Evolutionary conservation across 2,888 invertebrate genomes (phyloP), one percentile per base, ranked within the genome.

Genomic region (Rhagonycha fulva): DNA sequence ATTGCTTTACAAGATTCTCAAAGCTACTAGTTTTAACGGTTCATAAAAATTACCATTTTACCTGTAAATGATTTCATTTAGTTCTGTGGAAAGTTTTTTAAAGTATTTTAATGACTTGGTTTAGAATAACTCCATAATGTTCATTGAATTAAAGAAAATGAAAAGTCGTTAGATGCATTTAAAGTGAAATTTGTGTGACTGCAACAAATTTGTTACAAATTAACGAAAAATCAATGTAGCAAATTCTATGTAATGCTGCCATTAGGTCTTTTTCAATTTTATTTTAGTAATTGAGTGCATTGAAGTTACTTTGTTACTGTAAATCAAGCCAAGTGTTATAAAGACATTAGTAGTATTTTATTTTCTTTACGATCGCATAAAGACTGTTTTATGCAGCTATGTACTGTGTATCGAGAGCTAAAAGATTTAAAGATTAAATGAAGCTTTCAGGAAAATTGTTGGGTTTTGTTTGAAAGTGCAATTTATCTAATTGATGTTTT

Each of bases 401-500:
- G 77, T 73, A 71, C 76, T 78, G 76, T 79, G 74, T 78, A 79
- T 78, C 74, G 79, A 74, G 75, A 71, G 75, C 62, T 62, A 67
- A 71, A 70, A 77, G 79, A 75, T 77, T 77, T 71, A 71, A 68
- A 75, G 79, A 79, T 79, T 81, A 76, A 66, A 70, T 32, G 77
- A 76, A 78, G 78, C 80, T 81, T 80, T 79, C 76, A 79, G 79
- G 80, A 80, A 81, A 81, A 80, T 81, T 81, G 79, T 81, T 70
- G 80, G 76, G 72, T 77, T 79, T 72, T 75, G 74, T 68, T 19
- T 73, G n/a, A 47, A 47, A 47, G 12, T 47, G 47, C 47, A 47
- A 47, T 47, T 47, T 47, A 47, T 47, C 47, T 47, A 47, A 47
- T 47, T 47, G 47, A 7, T 47, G 47, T 9, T 47, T n/a, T n/a